Evolutionary conservation across 2,797 vertebrate species (phyloP).

Genomic region (Gymnoscopelus braueri): DNA sequence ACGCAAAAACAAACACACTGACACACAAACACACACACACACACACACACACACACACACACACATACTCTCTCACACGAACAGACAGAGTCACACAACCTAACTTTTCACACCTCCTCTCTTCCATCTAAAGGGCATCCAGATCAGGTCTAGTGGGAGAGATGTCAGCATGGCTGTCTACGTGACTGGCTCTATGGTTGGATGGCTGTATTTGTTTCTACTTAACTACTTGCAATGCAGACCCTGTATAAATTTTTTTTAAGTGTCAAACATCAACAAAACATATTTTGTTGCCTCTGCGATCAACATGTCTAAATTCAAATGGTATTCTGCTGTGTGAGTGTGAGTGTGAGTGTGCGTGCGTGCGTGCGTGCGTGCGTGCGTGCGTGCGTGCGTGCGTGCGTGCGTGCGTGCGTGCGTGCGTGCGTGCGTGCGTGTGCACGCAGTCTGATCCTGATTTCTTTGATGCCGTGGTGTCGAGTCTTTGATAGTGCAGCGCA

Average conservation of each 20-base stretch:
- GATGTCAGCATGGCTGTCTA: slow-evolving; percentile 1
- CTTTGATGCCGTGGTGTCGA: no score
- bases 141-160: slow-evolving; percentile 9
- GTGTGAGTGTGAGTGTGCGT: slow-evolving; percentile 9
- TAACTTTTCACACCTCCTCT: slow-evolving; percentile 12
- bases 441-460: no score
- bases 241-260: no score
- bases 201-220: neutral
- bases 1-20: neutral
- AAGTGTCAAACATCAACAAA: neutral
- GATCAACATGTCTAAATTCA: neutral
- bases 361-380: slow-evolving; percentile 6
- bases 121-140: slow-evolving; percentile 18
- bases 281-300: neutral
- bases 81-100: neutral
- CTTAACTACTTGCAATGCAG: neutral
- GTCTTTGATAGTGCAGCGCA: no score
- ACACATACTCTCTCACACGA: neutral
- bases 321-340: neutral
- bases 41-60: no score
- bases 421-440: no score
- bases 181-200: neutral
- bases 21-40: neutral
- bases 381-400: slow-evolving; percentile 3
- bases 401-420: neutral